Evolutionary conservation across 2,113 vertebrate species (phyloP), one percentile per base, ranked within the genome.

Genomic region (Catharus fuscescens): DNA sequence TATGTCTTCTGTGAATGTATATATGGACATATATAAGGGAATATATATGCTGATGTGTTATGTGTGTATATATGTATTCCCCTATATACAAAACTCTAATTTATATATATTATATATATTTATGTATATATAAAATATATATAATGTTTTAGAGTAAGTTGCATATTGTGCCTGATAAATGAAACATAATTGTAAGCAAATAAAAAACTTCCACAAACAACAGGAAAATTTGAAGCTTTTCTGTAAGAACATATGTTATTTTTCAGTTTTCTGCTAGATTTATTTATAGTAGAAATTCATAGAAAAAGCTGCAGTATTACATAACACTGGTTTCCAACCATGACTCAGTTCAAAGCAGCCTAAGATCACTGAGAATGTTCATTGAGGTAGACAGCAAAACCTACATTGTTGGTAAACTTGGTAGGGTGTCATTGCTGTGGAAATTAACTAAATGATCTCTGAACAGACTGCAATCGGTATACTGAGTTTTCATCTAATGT

Each of bases 21-120:
- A 95, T 96, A 92, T 87, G 77, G 77, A 84, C 71, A 80, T 82
- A 70, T 93, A 78, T 93, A 93, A 78, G 88, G 94, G 88, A 94
- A 90, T 92, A 85, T 62, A 85, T 90, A 81, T 86, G 12, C 12
- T 25, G 54, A 54, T 60, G 10, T 88, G 13, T 8, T 74, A 25
- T 90, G 17, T 76, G 13, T 86, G 19, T 89, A 62, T 87, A 53
- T 86, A 76, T 90, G 48, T 95, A 88, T 93, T 94, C 86, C 91
- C 74, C 31, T 95, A 90, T 94, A 95, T 94, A 93, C 66, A 83
- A 78, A 80, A 44, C 92, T 95, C 81, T 92, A 92, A 91, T 94
- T 82, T 95, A 95, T 95, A 94, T 94, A 95, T 91, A 92, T 94
- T 38, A 54, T 95, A 96, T 95, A 96, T 91, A 94, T 94, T 86